phyloP scores from a whole-genome alignment of 2,888 invertebrate species.

The Molanna angustata region DNA sequence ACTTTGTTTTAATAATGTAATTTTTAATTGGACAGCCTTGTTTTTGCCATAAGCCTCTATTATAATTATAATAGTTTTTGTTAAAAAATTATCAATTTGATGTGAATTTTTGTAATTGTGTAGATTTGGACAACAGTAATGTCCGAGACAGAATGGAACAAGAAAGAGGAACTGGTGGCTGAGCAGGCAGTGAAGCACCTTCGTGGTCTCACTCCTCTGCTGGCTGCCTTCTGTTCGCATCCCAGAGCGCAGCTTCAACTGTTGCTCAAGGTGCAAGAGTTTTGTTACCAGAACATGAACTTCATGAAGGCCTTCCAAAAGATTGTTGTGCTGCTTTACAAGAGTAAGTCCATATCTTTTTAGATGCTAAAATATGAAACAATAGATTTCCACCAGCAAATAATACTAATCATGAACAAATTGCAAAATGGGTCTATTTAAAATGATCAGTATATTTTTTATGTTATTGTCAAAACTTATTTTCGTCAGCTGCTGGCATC shows the following conservation, averaged over 20 bases:
- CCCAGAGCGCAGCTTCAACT: conserved; percentile 86
- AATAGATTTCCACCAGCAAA: neutral
- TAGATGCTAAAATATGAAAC: too few relatives aligned
- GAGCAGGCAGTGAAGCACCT: conserved; percentile 92
- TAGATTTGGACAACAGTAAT: conserved; percentile 94
- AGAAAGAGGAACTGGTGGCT: conserved; percentile 94
- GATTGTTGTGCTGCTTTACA: conserved; percentile 93
- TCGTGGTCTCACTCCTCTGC: conserved; percentile 80
- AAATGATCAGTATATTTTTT: too few relatives aligned
- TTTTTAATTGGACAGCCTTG: too few relatives aligned
- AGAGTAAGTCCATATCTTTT: too few relatives aligned
- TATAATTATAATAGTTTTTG: too few relatives aligned
- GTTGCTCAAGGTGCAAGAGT: conserved; percentile 92
- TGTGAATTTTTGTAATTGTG: neutral
- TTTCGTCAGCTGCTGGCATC: too few relatives aligned
- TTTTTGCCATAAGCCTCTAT: too few relatives aligned
- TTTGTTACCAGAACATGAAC: conserved; percentile 98
- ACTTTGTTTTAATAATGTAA: too few relatives aligned
- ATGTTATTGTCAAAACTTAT: too few relatives aligned
- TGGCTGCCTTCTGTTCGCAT: conserved; percentile 83
- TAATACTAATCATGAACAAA: neutral
- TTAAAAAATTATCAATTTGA: too few relatives aligned
- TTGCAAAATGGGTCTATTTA: too few relatives aligned
- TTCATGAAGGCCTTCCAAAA: conserved; percentile 99
- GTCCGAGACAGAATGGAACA: conserved; percentile 97